Evolutionary conservation across 37 sponge, comb jelly and placozoan species (phyloP), one percentile per base, ranked within the genome.

Genomic region (Cladorhizidae sp.): DNA sequence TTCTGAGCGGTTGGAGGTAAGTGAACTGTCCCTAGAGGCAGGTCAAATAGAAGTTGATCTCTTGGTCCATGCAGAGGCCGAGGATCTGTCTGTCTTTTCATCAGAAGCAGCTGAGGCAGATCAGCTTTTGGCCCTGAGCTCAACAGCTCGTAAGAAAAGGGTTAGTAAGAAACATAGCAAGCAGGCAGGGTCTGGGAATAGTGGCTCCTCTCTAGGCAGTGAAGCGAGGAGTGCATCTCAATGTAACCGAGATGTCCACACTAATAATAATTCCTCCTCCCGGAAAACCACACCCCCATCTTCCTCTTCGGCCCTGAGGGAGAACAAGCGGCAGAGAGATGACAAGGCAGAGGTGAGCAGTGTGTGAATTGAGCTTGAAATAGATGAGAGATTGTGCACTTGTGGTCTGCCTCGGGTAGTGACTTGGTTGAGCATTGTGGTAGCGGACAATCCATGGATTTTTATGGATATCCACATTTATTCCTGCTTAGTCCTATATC

Each of bases 51-150:
- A 88, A 20, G 82, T 80, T 57, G 88, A 81, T 81, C 61, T 88
- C 67, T 43, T 82, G 45, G 83, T 88, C 52, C 78, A 81, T 88
- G 88, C 77, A 61, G 83, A 88, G 56, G 88, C 82, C 36, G 88
- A 88, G 40, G 88, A 88, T 28, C 41, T 88, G 18, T 82, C 78
- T 59, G 83, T 72, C 8, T 88, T 74, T 74, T 80, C 87, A 40
- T 45, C 81, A 12, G 81, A 80, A 52, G 81, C 81, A 6, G 81
- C 75, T 20, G 87, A 87, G 61, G 70, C 76, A 7, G 74, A 74
- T 26, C 81, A 65, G 80, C 40, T 37, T 26, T 38, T 22, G 72
- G 72, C 72, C 14, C 37, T 45, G 43, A 71, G 72, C 72, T 71
- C 72, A 20, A 8, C 49, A 3, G 72, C 40, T 41, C 45, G 1